Evolutionary conservation across 1,140 invertebrate species (phyloP).

Genomic region (Goniozus legneri): DNA sequence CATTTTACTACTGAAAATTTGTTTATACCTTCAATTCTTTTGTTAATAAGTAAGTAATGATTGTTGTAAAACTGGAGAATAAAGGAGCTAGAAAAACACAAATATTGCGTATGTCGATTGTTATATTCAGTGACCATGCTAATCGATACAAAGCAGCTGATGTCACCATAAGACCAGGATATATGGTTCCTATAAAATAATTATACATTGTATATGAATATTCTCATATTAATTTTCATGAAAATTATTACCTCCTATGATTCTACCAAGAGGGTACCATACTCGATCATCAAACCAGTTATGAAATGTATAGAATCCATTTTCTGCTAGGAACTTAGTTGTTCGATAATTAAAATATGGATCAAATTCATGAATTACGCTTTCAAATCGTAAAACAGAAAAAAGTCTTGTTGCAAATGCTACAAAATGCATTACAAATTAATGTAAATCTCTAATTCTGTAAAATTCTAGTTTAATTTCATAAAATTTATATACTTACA

Average conservation of each 20-base stretch:
- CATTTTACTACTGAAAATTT: too few relatives aligned
- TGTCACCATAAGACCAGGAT: conserved; percentile 96
- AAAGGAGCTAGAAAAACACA: conserved; percentile 97
- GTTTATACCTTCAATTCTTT: conserved; percentile 83
- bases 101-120: conserved; percentile 94
- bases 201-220: conserved; percentile 5
- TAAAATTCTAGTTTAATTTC: conserved; percentile 4
- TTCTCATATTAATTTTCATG: conserved; percentile 1
- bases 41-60: conserved; percentile 93
- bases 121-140: conserved; percentile 86
- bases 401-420: conserved; percentile 94
- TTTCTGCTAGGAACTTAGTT: conserved; percentile 88
- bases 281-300: conserved; percentile 99
- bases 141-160: conserved; percentile 89
- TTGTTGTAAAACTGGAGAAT: conserved; percentile 93
- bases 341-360: conserved; percentile 99
- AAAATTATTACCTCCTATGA: conserved; percentile 76
- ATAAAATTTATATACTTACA: conserved; percentile 67
- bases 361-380: conserved; percentile 98
- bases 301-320: conserved; percentile 97
- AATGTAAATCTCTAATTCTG: neutral
- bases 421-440: conserved; percentile 58
- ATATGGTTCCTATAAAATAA: conserved; percentile 71
- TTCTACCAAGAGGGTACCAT: conserved; percentile 96
- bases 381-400: conserved; percentile 95